phyloP scores from a whole-genome alignment of 2,888 invertebrate genomes.

The Masnerella sp. region DNA sequence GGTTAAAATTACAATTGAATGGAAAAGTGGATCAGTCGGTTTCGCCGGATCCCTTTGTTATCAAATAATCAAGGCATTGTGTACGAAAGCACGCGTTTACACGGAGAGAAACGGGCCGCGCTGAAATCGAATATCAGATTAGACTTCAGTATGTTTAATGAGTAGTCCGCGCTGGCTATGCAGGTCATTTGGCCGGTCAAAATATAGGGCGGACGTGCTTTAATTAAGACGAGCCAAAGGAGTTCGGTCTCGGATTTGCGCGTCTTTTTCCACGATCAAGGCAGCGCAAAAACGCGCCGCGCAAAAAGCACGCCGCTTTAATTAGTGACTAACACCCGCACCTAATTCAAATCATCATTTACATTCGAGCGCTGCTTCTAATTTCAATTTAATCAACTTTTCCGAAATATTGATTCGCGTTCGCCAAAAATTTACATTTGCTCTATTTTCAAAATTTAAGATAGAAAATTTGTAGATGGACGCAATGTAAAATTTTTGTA shows the following conservation, averaged over 20 bases:
- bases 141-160: constrained; percentile 44
- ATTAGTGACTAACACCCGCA: constrained; percentile 14
- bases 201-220: constrained; percentile 57
- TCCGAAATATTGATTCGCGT: too few relatives aligned
- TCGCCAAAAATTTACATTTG: too few relatives aligned
- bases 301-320: constrained; percentile 15
- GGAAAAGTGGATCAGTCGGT: constrained; percentile 10
- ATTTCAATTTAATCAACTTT: background rate
- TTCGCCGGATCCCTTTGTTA: constrained; percentile 5
- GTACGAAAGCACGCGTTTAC: constrained; percentile 26
- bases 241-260: constrained; percentile 31
- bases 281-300: constrained; percentile 17
- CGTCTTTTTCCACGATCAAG: constrained; percentile 27
- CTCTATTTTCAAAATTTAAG: too few relatives aligned
- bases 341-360: constrained; percentile 3
- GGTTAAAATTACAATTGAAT: too few relatives aligned
- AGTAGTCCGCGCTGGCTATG: constrained; percentile 35
- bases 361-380: background rate
- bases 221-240: constrained; percentile 53
- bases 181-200: constrained; percentile 42
- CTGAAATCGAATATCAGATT: constrained; percentile 48
- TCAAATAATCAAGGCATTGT: constrained; percentile 28
- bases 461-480: too few relatives aligned
- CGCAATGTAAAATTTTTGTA: too few relatives aligned
- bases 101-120: background rate